Evolutionary conservation across 1,140 invertebrate genomes (phyloP), one percentile per base, ranked within the genome.

Genomic region (Neodiprion lecontei): DNA sequence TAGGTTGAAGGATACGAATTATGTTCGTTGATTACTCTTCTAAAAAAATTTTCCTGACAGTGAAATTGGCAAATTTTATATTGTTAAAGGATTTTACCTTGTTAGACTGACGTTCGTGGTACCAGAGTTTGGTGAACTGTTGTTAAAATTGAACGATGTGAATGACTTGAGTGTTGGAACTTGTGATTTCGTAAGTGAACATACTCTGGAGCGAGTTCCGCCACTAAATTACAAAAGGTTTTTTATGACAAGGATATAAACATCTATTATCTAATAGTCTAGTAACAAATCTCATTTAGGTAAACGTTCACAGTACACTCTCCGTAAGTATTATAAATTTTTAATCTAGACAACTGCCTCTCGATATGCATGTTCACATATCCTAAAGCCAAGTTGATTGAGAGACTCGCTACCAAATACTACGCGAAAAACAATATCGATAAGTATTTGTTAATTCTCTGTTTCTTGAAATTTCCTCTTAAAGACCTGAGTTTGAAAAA

Each of bases 101-200:
- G 79, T 79, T 61, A 84, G 79, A 77, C 67, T 81, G 79, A 83
- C 72, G 80, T 76, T 86, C 77, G 80, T 76, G 61, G 75, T 70
- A 78, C 76, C 83, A 74, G 82, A 80, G 48, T 81, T 81, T 47
- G 86, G 78, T 76, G 86, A 86, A 79, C 79, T 86, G 81, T 87
- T 84, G 78, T 88, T 85, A 86, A 90, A 89, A 86, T 88, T 89
- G 86, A 90, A 89, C 77, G 82, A 86, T 77, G 88, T 84, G 80
- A 90, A 84, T 74, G 88, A 89, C 86, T 89, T 90, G 79, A 91
- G 83, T 67, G 88, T 87, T 78, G 88, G 83, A 70, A 91, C 90
- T 87, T 91, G 90, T 75, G 88, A 86, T 84, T 88, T 88, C 75
- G 90, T 90, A 80, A 90, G 86, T 80, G 90, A 90, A 80, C 89